These are phyloP conservation scores for Luehdorfia chinensis DNA, from an alignment of 1,140 invertebrate genomes.

Conservation along the genomic window DNA sequence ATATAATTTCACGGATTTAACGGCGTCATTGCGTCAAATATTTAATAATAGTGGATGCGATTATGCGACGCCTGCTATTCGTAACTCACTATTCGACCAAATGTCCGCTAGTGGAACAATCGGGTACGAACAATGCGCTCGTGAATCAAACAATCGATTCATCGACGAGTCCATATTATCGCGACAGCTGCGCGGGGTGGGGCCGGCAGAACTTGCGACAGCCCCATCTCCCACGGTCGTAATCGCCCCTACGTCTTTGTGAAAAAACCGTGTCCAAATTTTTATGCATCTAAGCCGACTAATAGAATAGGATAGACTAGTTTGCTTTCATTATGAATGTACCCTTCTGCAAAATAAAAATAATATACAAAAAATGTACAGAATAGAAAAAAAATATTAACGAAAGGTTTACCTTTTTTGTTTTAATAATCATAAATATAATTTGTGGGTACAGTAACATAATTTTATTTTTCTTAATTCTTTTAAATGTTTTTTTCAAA, in stretches of 20 bases:
- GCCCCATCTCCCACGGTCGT: conserved; percentile 52
- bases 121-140: conserved; percentile 52
- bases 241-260: conserved; percentile 29
- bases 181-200: conserved; percentile 60
- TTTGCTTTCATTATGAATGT: conserved; percentile 15
- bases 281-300: conserved; percentile 5
- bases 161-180: conserved; percentile 44
- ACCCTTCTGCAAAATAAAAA: no score
- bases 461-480: no score
- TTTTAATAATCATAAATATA: no score
- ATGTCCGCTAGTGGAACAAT: conserved; percentile 30
- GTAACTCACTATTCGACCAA: not conserved
- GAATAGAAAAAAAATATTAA: no score
- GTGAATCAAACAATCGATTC: conserved; percentile 64
- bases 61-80: conserved; percentile 26
- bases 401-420: no score
- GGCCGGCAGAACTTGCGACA: conserved; percentile 28
- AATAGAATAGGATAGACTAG: conserved; percentile 21
- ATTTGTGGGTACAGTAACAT: no score
- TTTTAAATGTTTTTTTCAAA: no score
- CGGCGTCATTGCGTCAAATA: no score
- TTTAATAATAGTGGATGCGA: conserved; percentile 38
- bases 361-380: no score
- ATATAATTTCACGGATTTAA: no score
- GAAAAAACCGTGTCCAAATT: conserved; percentile 21